Evolutionary conservation across 1,140 invertebrate species (phyloP).

Genomic region (Cydia fagiglandana): DNA sequence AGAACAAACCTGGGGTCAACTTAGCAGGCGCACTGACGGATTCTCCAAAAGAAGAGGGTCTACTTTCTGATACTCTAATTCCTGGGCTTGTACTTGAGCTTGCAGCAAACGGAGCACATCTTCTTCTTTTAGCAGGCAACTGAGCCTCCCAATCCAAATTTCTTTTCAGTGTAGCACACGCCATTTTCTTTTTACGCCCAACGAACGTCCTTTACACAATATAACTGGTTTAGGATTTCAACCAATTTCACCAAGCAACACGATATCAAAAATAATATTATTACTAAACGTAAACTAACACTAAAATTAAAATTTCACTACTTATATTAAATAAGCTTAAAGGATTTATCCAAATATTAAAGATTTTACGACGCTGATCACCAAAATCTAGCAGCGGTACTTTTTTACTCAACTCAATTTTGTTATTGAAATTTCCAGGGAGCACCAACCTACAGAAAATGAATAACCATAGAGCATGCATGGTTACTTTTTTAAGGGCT

Average conservation of each 20-base stretch:
- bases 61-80: slow-evolving; percentile 77
- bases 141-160: slow-evolving; percentile 94
- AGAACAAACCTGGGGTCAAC: slow-evolving; percentile 89
- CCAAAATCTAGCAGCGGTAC: slow-evolving; percentile 60
- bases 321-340: slow-evolving; percentile 52
- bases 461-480: slow-evolving; percentile 37
- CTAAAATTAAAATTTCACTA: slow-evolving; percentile 59
- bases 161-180: slow-evolving; percentile 96
- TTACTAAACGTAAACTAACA: slow-evolving; percentile 55
- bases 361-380: slow-evolving; percentile 64
- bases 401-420: slow-evolving; percentile 58
- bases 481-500: not conserved
- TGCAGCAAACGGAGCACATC: slow-evolving; percentile 90
- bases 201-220: slow-evolving; percentile 62
- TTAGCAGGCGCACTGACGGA: slow-evolving; percentile 83
- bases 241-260: slow-evolving; percentile 52
- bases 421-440: slow-evolving; percentile 49
- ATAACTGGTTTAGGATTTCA: slow-evolving; percentile 52
- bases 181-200: slow-evolving; percentile 87
- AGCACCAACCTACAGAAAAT: slow-evolving; percentile 45
- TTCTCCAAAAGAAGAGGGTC: slow-evolving; percentile 88
- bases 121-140: slow-evolving; percentile 90
- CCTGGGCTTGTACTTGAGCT: slow-evolving; percentile 85
- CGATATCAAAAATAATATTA: slow-evolving; percentile 64
- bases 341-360: slow-evolving; percentile 68